Base-by-base conservation (phyloP, 2,888 invertebrate genomes). In the Uropetala carovei region DNA sequence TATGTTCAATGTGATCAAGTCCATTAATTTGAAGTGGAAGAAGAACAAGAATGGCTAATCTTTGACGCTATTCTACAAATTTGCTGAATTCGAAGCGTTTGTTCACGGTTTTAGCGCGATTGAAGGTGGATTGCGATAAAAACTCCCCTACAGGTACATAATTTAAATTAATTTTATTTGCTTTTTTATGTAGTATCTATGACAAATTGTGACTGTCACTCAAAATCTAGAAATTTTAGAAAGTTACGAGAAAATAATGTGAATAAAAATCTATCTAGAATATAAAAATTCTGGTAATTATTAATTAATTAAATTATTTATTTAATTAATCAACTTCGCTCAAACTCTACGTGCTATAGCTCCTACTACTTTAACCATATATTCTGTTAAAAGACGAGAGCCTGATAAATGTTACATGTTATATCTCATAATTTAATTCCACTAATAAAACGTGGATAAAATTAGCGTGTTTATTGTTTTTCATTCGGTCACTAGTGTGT, bases 21-120 rank as follows among this genome's bases (percentile, higher is more conserved):
- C 75, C 75, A 75, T 75, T 43, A 83, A 43, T 83, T 83, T 43
- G 83, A 43, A 83, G 83, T 0, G 56, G 18, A 83, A 57, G 43
- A 18, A 43, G 18, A 83, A 11, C 8, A 83, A 57, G 56, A 83
- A 18, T 4, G 13, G 13, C n/a, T 7, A 64, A 5, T 11, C n/a
- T 7, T 5, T 64, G 64, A 18, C 64, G n/a, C n/a, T 64, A 7
- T 64, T 64, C 64, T 10, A 64, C 8, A 64, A 64, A 64, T 64
- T 7, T 9, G 5, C 11, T 5, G 4, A 18, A 18, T 11, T 64
- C 16, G 64, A 16, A 16, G 4, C 7, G 7, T 4, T 64, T 18
- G 10, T 64, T 5, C 5, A n/a, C 64, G n/a, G 13, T 11, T 64
- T 0, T 64, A 16, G 16, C 0, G 11, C 0, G 13, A 18, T 64